A percentile compares a stretch with the other conserved stretches of the same genome.
Conservation (phyloP, 2,888 invertebrate species). For the Eudasyphora cyanicolor region DNA sequence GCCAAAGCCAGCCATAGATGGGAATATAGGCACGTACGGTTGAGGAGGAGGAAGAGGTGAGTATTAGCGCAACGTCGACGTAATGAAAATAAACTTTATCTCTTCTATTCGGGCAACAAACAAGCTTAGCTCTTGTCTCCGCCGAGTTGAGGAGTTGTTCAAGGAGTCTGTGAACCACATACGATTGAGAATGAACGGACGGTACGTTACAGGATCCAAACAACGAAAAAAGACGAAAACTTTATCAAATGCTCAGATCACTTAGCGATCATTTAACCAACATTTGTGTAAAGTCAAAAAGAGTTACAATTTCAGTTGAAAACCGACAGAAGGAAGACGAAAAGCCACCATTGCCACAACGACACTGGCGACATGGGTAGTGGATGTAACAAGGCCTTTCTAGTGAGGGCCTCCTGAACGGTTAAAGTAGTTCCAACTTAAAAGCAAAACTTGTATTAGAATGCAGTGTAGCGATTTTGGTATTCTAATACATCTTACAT, state of each 20-base stretch:
- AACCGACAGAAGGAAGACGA: slow-evolving; percentile 35
- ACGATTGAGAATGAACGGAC: neutral
- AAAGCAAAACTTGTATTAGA: no score
- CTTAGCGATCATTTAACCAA: slow-evolving; percentile 66
- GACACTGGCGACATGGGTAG: neutral
- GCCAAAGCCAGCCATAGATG: neutral
- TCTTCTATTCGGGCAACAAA: slow-evolving; percentile 48
- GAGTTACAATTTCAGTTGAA: slow-evolving; percentile 64
- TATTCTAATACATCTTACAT: no score
- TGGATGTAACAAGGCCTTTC: neutral
- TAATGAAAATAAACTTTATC: slow-evolving; percentile 49
- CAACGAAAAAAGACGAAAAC: slow-evolving; percentile 37
- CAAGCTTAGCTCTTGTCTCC: neutral
- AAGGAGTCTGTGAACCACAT: slow-evolving; percentile 10
- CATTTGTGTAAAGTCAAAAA: slow-evolving; percentile 65
- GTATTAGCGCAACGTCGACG: neutral
- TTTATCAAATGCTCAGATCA: slow-evolving; percentile 66
- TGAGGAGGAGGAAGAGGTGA: no score
- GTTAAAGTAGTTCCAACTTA: no score
- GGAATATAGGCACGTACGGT: neutral
- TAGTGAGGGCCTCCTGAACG: neutral
- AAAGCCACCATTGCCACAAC: slow-evolving; percentile 33
- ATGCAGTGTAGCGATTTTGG: no score
- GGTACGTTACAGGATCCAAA: neutral
- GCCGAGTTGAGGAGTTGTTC: slow-evolving; percentile 36